Evolutionary conservation across 2,888 invertebrate genomes (phyloP), one percentile per base, ranked within the genome.

Genomic region (Ochropleura leucogaster): DNA sequence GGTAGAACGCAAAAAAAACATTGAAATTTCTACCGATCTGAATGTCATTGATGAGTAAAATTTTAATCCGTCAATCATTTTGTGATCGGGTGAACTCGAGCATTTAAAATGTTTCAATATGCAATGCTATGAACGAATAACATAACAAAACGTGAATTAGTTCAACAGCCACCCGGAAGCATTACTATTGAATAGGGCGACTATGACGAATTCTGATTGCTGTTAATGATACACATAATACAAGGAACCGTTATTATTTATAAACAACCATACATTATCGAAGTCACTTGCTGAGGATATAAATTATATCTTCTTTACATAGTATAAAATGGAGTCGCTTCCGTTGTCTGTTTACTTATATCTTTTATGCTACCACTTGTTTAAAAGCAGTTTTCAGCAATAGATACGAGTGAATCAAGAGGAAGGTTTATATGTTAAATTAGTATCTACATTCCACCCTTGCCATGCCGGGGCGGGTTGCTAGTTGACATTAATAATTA

Each of bases 191-290:
- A 64, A 71, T 68, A 67, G 62, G 71, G 73, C 57, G 71, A 63
- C 85, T 72, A 62, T 82, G 83, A 79, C 82, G 62, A 84, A 84
- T 82, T 44, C 64, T 55, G 55, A 84, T 74, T 74, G 82, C 71
- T 82, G 62, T 79, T 67, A 82, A 82, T 79, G 74, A 82, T 85
- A 78, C 68, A 75, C 59, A 44, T 72, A 71, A 71, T 67, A 72
- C 55, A 72, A 75, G 46, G 57, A 59, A 68, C 70, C 63, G 68
- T 72, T 83, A 74, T 60, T 74, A 69, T 73, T 74, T 64, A 70
- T 62, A 59, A 63, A 60, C 68, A 74, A 59, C 55, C 63, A 66
- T 42, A 59, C 4, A 59, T 42, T 74, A 65, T 57, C 20, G 42
- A 40, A 60, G 51, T 49, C 44, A 63, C 14, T 46, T 16, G 40